phyloP scores from a whole-genome alignment of 2,888 invertebrate genomes.

The Eudemis profundana region DNA sequence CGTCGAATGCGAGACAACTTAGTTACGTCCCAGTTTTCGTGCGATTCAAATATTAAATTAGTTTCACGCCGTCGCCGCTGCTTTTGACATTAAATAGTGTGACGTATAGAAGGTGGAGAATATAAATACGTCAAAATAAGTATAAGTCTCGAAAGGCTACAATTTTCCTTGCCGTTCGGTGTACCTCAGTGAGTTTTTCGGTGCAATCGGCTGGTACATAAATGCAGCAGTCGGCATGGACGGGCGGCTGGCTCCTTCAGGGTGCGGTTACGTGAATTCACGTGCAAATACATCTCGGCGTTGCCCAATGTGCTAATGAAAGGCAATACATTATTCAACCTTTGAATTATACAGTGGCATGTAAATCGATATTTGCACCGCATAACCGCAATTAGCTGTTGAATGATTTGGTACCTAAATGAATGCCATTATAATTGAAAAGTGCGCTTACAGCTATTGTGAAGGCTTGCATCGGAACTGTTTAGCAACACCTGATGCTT shows the following conservation, averaged over 20 bases:
- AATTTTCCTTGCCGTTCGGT: slow-evolving; percentile 1
- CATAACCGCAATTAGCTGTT: slow-evolving; percentile 76
- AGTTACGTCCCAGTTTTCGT: slow-evolving; percentile 42
- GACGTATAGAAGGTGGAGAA: background rate
- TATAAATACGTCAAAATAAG: background rate
- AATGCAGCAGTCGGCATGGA: slow-evolving; percentile 29
- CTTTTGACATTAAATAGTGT: slow-evolving; percentile 20
- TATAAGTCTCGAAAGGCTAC: background rate
- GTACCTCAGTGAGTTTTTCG: slow-evolving; percentile 4
- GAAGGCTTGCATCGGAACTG: background rate
- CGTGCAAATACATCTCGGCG: slow-evolving; percentile 83
- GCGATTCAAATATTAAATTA: slow-evolving; percentile 40
- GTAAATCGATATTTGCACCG: slow-evolving; percentile 85
- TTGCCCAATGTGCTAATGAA: slow-evolving; percentile 85
- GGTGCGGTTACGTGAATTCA: slow-evolving; percentile 81
- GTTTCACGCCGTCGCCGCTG: slow-evolving; percentile 24
- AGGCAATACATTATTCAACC: slow-evolving; percentile 85
- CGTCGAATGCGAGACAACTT: slow-evolving; percentile 44
- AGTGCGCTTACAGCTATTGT: slow-evolving; percentile 11
- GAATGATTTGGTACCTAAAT: slow-evolving; percentile 65
- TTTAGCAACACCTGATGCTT: background rate
- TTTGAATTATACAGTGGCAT: slow-evolving; percentile 84
- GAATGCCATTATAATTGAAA: slow-evolving; percentile 52
- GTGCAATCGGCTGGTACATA: slow-evolving; percentile 19
- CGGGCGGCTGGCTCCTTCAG: slow-evolving; percentile 71